Evolutionary conservation across 2,888 invertebrate species (phyloP), one percentile per base, ranked within the genome.

Genomic region (Eupithecia abbreviata): DNA sequence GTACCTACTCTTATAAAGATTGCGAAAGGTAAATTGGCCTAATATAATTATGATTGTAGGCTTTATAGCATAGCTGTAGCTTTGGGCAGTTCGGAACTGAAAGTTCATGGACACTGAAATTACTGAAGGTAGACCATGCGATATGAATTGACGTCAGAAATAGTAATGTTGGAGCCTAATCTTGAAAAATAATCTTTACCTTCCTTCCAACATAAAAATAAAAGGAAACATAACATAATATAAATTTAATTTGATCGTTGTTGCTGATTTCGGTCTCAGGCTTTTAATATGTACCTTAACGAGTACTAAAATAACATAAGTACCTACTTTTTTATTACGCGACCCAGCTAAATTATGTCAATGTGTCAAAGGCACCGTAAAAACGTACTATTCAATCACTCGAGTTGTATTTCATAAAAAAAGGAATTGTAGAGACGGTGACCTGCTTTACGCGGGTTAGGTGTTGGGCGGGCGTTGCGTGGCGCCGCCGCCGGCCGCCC

Each of bases 401-500:
- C 41, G 75, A 76, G 71, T 73, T 66, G 74, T 78, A 68, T 67
- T 73, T 78, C 42, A 71, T 77, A 66, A 75, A 72, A 58, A 45
- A 77, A 83, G 82, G 77, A 85, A 83, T 82, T 75, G 80, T 79
- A 77, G 82, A 88, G 89, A 89, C 85, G 90, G 90, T 93, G 94
- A 93, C 94, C 93, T 89, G 92, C 87, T 92, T 92, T 87, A 85
- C 87, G 88, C 87, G 86, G 85, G 88, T 89, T 89, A 90, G 90
- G 87, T 85, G 89, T 89, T 87, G 88, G 91, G 87, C 84, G 88
- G 87, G 87, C 79, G 84, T 84, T 84, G 85, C 84, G 87, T 84
- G 87, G 75, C 80, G 85, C 85, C 67, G 82, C 75, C 87, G 82
- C 87, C 87, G 81, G 86, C 87, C 68, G 45, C n/a, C n/a, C 55